Evolutionary conservation across 2,888 invertebrate genomes (phyloP), one percentile per base, ranked within the genome.

Genomic region (Pyrocoelia pectoralis): DNA sequence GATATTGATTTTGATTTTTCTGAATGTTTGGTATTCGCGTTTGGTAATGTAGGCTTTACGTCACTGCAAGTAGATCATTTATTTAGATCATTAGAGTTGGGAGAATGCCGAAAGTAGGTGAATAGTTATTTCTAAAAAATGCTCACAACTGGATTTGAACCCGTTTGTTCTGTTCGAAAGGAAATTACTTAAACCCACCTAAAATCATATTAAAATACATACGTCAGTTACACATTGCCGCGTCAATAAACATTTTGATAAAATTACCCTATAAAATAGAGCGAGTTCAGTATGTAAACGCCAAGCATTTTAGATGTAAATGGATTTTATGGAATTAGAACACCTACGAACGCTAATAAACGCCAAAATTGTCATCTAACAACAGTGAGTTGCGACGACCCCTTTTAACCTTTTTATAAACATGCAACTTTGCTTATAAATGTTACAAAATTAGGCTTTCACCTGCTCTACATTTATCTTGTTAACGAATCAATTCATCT

Each of bases 281-380:
- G n/a, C 9, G 9, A 33, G 33, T 24, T 29, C 29, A 17, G 8
- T 24, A 24, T 24, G 3, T 24, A 24, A 24, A 24, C 8, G 8
- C 33, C 10, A n/a, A n/a, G 2, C 2, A n/a, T 33, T 33, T n/a
- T 33, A 33, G n/a, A 33, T n/a, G 10, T 33, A n/a, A 33, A 33
- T n/a, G 33, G 24, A 24, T 48, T 19, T 19, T 18, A 41, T 43
- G 15, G 50, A 61, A 55, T 55, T 61, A 65, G 62, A 59, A 65
- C 65, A 58, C 68, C 68, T 59, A 65, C 65, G 65, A 48, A 29
- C 48, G 51, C 56, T 56, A 65, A 64, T 67, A 60, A 67, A 67
- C 65, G 65, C 65, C 65, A 61, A 67, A 55, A 43, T 55, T 56
- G 65, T 65, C 67, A 65, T 57, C 67, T 61, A 67, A 67, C 56